Evolutionary conservation across 2,113 vertebrate species (phyloP).

Genomic region (Aleadryas rufinucha): DNA sequence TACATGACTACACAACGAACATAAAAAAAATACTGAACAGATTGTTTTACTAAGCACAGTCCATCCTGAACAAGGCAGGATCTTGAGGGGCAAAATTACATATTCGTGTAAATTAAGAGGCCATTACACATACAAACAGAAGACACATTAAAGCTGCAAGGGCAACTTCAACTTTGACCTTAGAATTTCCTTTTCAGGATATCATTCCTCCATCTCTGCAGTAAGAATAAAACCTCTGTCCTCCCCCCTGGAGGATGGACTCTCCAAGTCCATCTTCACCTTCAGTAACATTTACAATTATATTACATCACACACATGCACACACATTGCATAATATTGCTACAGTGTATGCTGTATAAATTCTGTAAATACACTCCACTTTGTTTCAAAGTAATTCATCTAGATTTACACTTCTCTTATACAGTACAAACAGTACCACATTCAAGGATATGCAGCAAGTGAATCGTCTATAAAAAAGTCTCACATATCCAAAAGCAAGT

Average conservation of each 20-base stretch:
- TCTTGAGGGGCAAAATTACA: background rate
- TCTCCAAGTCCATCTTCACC: background rate
- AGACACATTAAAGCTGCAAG: background rate
- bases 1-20: background rate
- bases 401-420: constrained; percentile 37
- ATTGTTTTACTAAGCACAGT: background rate
- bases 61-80: background rate
- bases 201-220: background rate
- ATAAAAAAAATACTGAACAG: constrained; percentile 2
- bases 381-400: constrained; percentile 32
- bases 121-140: background rate
- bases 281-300: constrained; percentile 11
- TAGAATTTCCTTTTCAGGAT: background rate
- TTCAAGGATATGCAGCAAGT: constrained; percentile 35
- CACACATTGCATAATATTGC: constrained; percentile 21
- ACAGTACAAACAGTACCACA: constrained; percentile 35
- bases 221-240: background rate
- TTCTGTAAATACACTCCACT: constrained; percentile 34
- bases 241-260: background rate
- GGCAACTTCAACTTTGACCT: background rate
- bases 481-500: constrained; percentile 39
- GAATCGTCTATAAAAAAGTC: background rate
- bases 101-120: background rate
- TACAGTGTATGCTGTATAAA: constrained; percentile 28
- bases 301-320: background rate